These are phyloP conservation scores for Dicycla oo DNA, from an alignment of 2,888 invertebrate genomes.

Conservation along the genomic window DNA sequence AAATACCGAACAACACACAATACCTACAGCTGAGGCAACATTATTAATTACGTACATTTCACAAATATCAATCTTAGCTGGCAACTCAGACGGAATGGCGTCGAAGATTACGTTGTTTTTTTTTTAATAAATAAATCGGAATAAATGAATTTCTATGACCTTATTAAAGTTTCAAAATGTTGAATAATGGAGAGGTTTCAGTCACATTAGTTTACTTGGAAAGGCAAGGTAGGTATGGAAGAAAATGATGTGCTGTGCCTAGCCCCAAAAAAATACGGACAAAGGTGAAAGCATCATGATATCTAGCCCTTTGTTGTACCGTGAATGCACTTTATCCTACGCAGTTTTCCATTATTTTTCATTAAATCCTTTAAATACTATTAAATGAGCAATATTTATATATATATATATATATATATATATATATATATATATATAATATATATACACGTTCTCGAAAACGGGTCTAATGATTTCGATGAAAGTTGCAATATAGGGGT, in stretches of 20 bases:
- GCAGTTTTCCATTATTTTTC: not conserved
- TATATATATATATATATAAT: too few species aligned
- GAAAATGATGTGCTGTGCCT: not conserved
- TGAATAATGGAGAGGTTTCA: slow-evolving; percentile 49
- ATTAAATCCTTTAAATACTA: too few species aligned
- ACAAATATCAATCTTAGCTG: slow-evolving; percentile 39
- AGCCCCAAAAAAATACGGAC: not conserved
- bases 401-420: too few species aligned
- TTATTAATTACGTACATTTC: slow-evolving; percentile 46
- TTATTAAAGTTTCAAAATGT: slow-evolving; percentile 50
- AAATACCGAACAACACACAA: slow-evolving; percentile 45
- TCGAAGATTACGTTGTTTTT: slow-evolving; percentile 47
- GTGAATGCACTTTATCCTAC: too few species aligned
- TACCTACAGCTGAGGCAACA: slow-evolving; percentile 42
- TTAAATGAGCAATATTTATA: too few species aligned
- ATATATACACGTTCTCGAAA: too few species aligned
- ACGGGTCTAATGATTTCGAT: too few species aligned
- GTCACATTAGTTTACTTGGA: slow-evolving; percentile 29
- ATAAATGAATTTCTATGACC: slow-evolving; percentile 51
- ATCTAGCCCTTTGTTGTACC: not conserved
- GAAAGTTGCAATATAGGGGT: too few species aligned
- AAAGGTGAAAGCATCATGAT: not conserved
- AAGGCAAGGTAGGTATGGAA: not conserved
- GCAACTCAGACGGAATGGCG: slow-evolving; percentile 57
- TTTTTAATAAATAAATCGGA: slow-evolving; percentile 26